Conservation (phyloP, 1,140 invertebrate species). For the Ctenoplectra terminalis region DNA sequence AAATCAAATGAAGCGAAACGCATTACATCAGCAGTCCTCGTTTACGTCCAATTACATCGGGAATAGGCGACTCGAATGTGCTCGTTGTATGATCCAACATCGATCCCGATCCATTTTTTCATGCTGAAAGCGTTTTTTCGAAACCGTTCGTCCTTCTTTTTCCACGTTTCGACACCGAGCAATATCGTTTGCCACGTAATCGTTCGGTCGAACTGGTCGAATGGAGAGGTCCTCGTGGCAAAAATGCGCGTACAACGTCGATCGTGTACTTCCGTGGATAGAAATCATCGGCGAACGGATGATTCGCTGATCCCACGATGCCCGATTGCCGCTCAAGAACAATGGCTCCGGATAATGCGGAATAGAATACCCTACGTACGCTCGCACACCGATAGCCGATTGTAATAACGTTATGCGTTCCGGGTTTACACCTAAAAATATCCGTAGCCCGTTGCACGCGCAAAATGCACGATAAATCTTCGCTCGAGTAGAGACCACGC, state of each 20-base stretch:
- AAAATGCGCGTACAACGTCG: constrained; percentile 40
- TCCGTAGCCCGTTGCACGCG: not conserved
- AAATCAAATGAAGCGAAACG: constrained; percentile 39
- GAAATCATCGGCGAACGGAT: constrained; percentile 55
- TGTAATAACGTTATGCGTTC: constrained; percentile 51
- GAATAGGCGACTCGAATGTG: constrained; percentile 15
- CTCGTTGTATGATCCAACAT: not conserved
- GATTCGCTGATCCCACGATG: constrained; percentile 60
- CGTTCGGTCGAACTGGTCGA: not conserved
- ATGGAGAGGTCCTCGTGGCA: not conserved
- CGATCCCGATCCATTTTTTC: not conserved
- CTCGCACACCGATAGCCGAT: constrained; percentile 35
- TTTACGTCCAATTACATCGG: constrained; percentile 35
- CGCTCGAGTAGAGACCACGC: not conserved
- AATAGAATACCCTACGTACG: constrained; percentile 41
- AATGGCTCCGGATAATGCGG: constrained; percentile 59
- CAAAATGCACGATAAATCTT: constrained; percentile 22
- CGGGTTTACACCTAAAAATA: constrained; percentile 46
- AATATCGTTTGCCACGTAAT: constrained; percentile 35
- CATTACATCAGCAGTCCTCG: constrained; percentile 26
- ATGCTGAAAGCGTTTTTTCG: not conserved
- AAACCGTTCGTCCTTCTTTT: not conserved
- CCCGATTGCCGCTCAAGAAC: constrained; percentile 51
- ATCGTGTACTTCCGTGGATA: constrained; percentile 57
- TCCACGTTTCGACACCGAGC: not conserved